Base-by-base conservation (phyloP, 2,113 vertebrate species). In the Camelus bactrianus region DNA sequence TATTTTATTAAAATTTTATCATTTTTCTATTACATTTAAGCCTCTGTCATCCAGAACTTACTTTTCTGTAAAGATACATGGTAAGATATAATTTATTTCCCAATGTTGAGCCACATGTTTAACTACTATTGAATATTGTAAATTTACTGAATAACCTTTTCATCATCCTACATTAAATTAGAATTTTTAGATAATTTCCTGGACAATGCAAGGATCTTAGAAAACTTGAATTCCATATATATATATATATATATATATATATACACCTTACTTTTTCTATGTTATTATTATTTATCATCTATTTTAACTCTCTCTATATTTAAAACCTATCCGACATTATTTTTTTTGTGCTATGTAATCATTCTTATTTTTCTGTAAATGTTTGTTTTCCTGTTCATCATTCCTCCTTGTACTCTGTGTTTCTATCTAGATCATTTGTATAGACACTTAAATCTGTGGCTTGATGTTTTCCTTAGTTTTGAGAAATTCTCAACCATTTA, bases 361-460 rank as follows among this genome's bases (percentile, higher is more conserved):
- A 48, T 56, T 75, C 28, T 56, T 82, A n/a, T 48, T 38, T 85
- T 46, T 16, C 60, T 38, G 56, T 69, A 38, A 62, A 54, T 35
- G 6, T 24, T 6, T 4, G 17, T 70, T 76, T 60, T 70, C 28
- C 14, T 85, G 28, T 70, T 86, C 56, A 35, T 73, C 30, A 35
- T 72, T 24, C 28, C 32, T 69, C 54, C 46, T 72, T 90, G 17
- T 8, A 58, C 9, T 83, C 67, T 67, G 24, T 56, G 64, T 65
- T 95, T 86, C n/a, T 60, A 17, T 28, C 70, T 70, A 95, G 52
- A 15, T 88, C 76, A 62, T 91, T 91, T 28, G 30, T 54, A 42
- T 70, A 86, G 72, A 56, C 48, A 35, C 60, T 64, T 28, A 32
- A 84, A 58, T 89, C 30, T 77, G 24, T 69, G 32, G 58, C 32